phyloP scores from a whole-genome alignment of 2,888 invertebrate genomes.

The Torymus aiolomorphi region DNA sequence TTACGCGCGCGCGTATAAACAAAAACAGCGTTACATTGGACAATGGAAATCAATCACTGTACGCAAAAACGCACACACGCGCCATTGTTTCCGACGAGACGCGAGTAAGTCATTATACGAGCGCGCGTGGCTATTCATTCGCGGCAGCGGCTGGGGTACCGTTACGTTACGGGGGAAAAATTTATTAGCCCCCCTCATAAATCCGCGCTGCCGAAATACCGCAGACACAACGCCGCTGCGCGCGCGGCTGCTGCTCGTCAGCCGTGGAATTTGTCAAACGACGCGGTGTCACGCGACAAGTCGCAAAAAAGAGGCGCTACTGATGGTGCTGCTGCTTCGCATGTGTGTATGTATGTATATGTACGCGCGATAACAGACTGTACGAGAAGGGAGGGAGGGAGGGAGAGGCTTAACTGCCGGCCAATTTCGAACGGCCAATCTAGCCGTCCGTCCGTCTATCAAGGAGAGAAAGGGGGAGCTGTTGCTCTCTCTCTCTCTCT shows the following conservation, averaged over 20 bases:
- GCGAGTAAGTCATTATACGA: too few relatives aligned
- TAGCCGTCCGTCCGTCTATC: neutral
- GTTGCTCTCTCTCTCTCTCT: neutral
- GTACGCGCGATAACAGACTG: too few relatives aligned
- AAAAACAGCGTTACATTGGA: too few relatives aligned
- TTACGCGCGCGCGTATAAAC: too few relatives aligned
- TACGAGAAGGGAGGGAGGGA: too few relatives aligned
- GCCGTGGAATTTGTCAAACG: conserved; percentile 28
- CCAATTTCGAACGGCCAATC: conserved; percentile 3
- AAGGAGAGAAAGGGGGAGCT: neutral
- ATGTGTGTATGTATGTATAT: too few relatives aligned
- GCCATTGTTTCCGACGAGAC: too few relatives aligned
- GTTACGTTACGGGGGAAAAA: conserved; percentile 2
- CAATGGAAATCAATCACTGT: too few relatives aligned
- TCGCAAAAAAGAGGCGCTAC: neutral
- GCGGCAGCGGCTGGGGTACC: neutral
- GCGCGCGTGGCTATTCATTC: too few relatives aligned
- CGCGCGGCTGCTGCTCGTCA: neutral
- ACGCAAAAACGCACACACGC: too few relatives aligned
- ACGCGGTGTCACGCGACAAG: conserved; percentile 28
- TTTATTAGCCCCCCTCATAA: conserved; percentile 38
- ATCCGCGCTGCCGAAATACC: conserved; percentile 20
- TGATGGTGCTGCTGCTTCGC: neutral
- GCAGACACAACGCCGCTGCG: neutral
- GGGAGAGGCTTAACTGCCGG: neutral